Evolutionary conservation across 2,113 vertebrate genomes (phyloP).

Genomic region (Ammospiza caudacuta): DNA sequence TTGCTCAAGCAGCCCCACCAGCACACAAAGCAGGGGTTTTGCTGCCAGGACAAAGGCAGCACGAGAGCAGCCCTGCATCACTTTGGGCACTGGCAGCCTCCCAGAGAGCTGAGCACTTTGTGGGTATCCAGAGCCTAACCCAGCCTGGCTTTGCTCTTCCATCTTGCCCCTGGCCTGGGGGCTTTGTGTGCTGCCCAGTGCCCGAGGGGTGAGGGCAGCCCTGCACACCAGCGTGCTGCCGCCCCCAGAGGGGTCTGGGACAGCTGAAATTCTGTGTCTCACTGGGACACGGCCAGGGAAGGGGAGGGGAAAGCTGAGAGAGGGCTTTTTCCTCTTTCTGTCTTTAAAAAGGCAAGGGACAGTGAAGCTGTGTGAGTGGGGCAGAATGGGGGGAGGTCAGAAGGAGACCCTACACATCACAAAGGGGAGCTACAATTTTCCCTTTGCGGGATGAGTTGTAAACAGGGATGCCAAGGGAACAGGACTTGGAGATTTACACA

Average conservation of each 20-base stretch:
- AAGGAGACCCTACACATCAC: not conserved
- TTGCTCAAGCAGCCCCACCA: too few species aligned
- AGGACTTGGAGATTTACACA: not conserved
- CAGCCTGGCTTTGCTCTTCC: not conserved
- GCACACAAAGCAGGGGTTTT: too few species aligned
- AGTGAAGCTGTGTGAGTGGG: not conserved
- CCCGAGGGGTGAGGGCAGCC: not conserved
- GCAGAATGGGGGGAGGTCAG: not conserved
- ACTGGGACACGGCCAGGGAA: not conserved
- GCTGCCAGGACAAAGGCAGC: not conserved
- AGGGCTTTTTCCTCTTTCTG: not conserved
- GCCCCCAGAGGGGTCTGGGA: accelerated
- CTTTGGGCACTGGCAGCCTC: not conserved
- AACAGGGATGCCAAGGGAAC: not conserved
- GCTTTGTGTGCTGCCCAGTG: not conserved
- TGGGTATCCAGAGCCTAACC: not conserved
- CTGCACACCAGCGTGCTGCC: not conserved
- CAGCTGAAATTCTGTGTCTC: not conserved
- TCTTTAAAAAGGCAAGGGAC: not conserved
- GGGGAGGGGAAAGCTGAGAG: accelerated
- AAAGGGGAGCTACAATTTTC: not conserved
- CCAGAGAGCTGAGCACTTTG: not conserved
- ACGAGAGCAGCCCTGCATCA: accelerated
- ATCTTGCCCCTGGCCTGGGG: not conserved
- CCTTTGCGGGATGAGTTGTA: not conserved